Percentiles rank a stretch among this genome's conserved stretches.
Conservation (phyloP, 2,113 vertebrate species). For the Procavia capensis region DNA sequence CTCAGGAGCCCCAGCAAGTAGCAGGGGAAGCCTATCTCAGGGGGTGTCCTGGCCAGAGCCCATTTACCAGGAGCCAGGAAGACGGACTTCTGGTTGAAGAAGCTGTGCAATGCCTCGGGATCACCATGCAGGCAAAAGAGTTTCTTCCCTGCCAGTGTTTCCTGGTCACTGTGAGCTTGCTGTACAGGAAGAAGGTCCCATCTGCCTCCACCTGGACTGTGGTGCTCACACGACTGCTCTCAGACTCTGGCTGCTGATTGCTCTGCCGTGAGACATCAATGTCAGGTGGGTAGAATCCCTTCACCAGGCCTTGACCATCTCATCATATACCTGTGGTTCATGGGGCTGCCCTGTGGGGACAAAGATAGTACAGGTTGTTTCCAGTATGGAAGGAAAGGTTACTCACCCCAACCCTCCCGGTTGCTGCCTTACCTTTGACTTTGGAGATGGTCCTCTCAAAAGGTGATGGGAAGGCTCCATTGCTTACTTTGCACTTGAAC, state of each 20-base stretch:
- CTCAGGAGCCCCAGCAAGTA: not conserved
- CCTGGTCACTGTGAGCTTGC: constrained; percentile 33
- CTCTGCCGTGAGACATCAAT: constrained; percentile 46
- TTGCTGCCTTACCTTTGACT: not conserved
- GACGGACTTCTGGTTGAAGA: not conserved
- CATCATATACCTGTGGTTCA: not conserved
- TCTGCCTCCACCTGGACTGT: fast-evolving
- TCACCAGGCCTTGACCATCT: not conserved
- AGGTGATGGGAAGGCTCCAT: not conserved
- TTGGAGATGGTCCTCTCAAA: constrained; percentile 33
- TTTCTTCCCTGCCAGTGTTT: fast-evolving
- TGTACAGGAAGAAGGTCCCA: constrained; percentile 52
- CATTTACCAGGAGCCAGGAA: constrained; percentile 72
- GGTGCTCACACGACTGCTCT: not conserved
- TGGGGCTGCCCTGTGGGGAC: not conserved
- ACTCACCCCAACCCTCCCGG: fast-evolving
- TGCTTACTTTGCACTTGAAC: constrained; percentile 74
- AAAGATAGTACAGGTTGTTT: not conserved
- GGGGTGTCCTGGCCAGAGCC: not conserved
- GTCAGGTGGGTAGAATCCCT: fast-evolving
- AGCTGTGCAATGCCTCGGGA: constrained; percentile 60
- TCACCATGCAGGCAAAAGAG: fast-evolving
- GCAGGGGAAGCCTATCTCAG: not conserved
- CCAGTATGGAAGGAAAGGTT: not conserved
- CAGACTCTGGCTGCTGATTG: fast-evolving